These are phyloP conservation scores for Thamnophis sirtalis DNA, from an alignment of 2,113 vertebrate species.

Conservation along the genomic window DNA sequence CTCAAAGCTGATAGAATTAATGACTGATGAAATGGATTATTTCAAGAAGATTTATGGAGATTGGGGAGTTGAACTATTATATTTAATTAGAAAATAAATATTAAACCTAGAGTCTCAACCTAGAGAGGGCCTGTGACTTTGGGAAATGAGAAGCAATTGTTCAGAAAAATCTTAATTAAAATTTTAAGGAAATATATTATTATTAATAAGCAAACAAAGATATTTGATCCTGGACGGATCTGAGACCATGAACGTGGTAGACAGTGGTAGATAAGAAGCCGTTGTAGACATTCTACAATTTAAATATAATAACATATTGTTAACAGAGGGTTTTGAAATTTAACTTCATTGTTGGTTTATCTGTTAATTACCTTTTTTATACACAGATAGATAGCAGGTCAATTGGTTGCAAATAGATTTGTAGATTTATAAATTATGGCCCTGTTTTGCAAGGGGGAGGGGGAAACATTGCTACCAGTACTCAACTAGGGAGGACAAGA, in stretches of 20 bases:
- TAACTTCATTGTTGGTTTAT: background rate
- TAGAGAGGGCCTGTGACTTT: no score
- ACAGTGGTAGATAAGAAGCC: background rate
- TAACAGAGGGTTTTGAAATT: background rate
- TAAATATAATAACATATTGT: background rate
- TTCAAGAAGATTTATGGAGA: background rate
- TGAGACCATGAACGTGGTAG: background rate
- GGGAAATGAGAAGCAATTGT: no score
- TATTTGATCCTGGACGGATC: background rate
- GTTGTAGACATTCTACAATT: background rate
- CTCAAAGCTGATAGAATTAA: background rate
- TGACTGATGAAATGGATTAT: no score
- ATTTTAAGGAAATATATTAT: no score
- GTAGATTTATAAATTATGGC: background rate
- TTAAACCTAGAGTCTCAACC: no score
- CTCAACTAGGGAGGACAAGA: no score
- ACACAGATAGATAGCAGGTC: background rate
- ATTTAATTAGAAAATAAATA: background rate
- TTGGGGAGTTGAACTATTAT: background rate
- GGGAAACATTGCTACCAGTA: background rate
- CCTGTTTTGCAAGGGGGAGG: background rate
- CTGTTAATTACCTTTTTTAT: background rate
- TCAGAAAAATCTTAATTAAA: no score
- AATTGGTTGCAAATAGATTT: background rate
- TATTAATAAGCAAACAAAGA: no score